Evolutionary conservation across 30 jellyfish, hydroid and myxozoan species (phyloP).

Genomic region (Clytia hemisphaerica): DNA sequence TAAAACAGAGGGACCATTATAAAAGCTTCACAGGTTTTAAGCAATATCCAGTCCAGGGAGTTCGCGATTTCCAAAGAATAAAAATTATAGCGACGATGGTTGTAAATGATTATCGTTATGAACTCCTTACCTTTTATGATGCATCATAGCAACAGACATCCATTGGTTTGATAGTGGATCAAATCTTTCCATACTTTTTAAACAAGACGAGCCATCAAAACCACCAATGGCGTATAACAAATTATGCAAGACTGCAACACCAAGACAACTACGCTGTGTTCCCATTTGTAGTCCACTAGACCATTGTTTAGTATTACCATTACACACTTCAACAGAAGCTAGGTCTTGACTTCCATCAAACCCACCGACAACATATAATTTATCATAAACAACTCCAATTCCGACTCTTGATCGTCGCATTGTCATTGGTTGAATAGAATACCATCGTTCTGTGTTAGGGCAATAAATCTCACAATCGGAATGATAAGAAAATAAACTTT

Average conservation of each 20-base stretch:
- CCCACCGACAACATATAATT: conserved; percentile 95
- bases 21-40: too few relatives aligned
- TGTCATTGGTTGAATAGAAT: conserved; percentile 60
- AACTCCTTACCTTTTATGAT: conserved; percentile 53
- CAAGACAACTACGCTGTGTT: conserved; percentile 81
- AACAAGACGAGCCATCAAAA: conserved; percentile 90
- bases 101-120: too few relatives aligned
- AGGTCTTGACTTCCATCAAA: conserved; percentile 85
- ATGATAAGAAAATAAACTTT: conserved; percentile 73
- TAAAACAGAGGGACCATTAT: too few relatives aligned
- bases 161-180: conserved; percentile 88
- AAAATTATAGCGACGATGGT: too few relatives aligned
- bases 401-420: conserved; percentile 73
- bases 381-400: conserved; percentile 65
- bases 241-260: conserved; percentile 82
- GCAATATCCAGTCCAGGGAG: too few relatives aligned
- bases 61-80: too few relatives aligned
- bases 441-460: conserved; percentile 53
- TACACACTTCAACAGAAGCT: conserved; percentile 60
- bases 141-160: conserved; percentile 91
- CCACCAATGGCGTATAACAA: conserved; percentile 92
- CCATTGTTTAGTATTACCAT: conserved; percentile 70
- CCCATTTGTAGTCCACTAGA: conserved; percentile 63
- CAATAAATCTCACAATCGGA: conserved; percentile 84
- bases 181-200: conserved; percentile 83